Conservation (phyloP, 30 jellyfish, hydroid and myxozoan species). For the Hydractinia symbiolongicarpus region DNA sequence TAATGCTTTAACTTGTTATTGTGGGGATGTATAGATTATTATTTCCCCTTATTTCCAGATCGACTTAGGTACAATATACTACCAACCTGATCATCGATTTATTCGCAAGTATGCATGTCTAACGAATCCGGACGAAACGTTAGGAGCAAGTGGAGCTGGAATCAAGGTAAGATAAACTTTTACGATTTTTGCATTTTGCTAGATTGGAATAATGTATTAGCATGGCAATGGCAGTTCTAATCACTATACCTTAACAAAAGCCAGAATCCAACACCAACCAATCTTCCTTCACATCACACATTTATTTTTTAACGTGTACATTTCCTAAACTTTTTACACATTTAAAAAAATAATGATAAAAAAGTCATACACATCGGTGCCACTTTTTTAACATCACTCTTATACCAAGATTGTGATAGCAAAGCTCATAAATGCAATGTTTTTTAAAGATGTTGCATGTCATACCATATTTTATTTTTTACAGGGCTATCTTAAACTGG, state of each 20-base stretch:
- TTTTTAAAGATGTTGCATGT: too few relatives aligned
- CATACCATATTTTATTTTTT: neutral
- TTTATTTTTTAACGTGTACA: neutral
- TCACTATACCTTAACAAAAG: too few relatives aligned
- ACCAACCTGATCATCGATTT: slow-evolving; percentile 38
- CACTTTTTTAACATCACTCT: too few relatives aligned
- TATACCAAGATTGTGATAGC: too few relatives aligned
- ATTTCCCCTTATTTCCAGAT: neutral
- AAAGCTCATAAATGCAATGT: too few relatives aligned
- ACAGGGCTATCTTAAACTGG: slow-evolving; percentile 40
- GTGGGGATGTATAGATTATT: neutral
- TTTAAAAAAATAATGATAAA: too few relatives aligned
- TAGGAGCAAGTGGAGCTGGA: slow-evolving; percentile 54
- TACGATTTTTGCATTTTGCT: neutral
- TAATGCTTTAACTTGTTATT: neutral
- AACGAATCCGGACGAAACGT: slow-evolving; percentile 37
- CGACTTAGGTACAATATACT: slow-evolving; percentile 38
- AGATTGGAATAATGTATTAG: neutral
- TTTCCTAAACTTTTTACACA: too few relatives aligned
- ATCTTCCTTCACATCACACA: neutral
- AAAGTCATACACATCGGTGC: too few relatives aligned
- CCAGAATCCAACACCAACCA: too few relatives aligned
- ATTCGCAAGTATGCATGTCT: slow-evolving; percentile 35
- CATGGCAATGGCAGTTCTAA: too few relatives aligned
- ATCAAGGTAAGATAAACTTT: slow-evolving; percentile 13